These are phyloP conservation scores for Hippopotamyrus pictus DNA, from an alignment of 2,797 vertebrate genomes.

Conservation along the genomic window DNA sequence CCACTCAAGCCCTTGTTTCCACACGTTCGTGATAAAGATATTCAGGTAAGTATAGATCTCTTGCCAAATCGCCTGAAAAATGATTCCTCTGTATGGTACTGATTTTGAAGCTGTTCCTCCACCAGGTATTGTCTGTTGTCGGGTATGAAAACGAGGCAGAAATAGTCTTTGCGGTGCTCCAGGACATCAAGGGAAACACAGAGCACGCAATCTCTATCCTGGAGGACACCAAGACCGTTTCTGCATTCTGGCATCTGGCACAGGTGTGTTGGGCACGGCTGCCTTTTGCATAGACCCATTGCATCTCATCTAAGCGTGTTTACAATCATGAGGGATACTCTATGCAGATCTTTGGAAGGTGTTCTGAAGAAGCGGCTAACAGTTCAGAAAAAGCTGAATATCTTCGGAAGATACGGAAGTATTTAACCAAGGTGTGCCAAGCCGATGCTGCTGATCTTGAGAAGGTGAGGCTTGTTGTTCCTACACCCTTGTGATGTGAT, in stretches of 20 bases:
- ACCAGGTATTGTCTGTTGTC: slow-evolving; percentile 70
- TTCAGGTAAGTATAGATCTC: slow-evolving; percentile 68
- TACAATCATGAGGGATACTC: neutral
- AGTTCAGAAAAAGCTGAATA: slow-evolving; percentile 80
- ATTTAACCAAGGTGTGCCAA: slow-evolving; percentile 76
- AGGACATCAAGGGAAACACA: slow-evolving; percentile 84
- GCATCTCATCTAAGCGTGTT: neutral
- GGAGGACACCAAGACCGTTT: slow-evolving; percentile 78
- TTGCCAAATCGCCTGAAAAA: neutral
- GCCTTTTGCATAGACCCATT: neutral
- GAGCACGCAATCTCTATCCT: slow-evolving; percentile 82
- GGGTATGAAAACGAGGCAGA: slow-evolving; percentile 75
- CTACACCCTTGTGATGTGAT: neutral
- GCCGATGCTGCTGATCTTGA: slow-evolving; percentile 68
- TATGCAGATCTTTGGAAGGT: slow-evolving; percentile 81
- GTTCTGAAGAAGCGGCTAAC: slow-evolving; percentile 83
- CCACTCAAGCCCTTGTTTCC: slow-evolving; percentile 85
- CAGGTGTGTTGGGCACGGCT: slow-evolving; percentile 59
- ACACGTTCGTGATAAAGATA: slow-evolving; percentile 81
- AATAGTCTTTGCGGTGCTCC: slow-evolving; percentile 72
- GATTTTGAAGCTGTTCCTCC: neutral
- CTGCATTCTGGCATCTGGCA: slow-evolving; percentile 87
- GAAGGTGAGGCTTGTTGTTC: slow-evolving; percentile 59
- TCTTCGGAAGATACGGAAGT: slow-evolving; percentile 74
- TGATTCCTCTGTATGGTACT: neutral